Conservation (phyloP, 1,140 invertebrate genomes). For the Pogonognathellus flavescens region DNA sequence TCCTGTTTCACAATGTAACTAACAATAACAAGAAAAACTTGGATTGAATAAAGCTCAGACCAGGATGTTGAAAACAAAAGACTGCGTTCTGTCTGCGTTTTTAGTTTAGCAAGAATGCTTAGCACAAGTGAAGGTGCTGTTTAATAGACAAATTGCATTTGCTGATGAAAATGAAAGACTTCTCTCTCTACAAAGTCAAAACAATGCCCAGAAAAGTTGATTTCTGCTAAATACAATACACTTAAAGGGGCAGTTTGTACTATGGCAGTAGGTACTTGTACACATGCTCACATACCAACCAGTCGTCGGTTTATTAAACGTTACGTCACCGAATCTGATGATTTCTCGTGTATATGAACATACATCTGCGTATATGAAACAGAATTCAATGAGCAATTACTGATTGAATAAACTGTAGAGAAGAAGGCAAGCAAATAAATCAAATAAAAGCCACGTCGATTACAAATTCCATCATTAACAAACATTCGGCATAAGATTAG, state of each 20-base stretch:
- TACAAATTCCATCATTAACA: constrained; percentile 23
- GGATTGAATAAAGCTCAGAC: background rate
- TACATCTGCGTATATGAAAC: background rate
- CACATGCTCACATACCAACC: background rate
- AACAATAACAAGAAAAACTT: too few species aligned
- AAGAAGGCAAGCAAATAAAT: background rate
- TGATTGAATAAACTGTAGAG: background rate
- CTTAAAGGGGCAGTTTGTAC: background rate
- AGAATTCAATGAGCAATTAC: constrained; percentile 8
- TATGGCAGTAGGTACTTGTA: background rate
- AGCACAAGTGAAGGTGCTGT: constrained; percentile 7
- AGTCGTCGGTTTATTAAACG: background rate
- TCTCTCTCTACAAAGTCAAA: background rate
- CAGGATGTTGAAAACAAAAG: background rate
- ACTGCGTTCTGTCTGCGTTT: background rate
- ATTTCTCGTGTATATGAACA: background rate
- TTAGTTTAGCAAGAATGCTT: background rate
- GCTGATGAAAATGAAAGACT: constrained; percentile 28
- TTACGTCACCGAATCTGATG: background rate
- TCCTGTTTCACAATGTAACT: too few species aligned
- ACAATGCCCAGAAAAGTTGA: background rate
- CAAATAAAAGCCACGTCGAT: constrained; percentile 18
- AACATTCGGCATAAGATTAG: constrained; percentile 19
- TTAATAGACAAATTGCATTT: constrained; percentile 9
- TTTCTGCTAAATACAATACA: background rate